Base-by-base conservation (phyloP, 2,113 vertebrate species). In the Tylochromis polylepis region DNA sequence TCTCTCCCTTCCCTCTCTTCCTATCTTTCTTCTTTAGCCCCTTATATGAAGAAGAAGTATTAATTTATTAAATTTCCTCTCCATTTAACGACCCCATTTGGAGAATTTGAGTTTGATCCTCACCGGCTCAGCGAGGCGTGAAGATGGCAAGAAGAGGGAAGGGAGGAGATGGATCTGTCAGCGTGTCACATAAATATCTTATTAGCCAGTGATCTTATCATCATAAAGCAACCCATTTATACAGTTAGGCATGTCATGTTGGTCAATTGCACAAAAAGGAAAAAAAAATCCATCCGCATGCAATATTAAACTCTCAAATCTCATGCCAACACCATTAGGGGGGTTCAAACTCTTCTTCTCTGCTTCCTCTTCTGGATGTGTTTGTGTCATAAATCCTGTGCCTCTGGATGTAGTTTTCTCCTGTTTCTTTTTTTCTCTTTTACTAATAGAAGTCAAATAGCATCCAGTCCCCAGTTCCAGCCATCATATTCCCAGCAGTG, bases 141-240 rank as follows among this genome's bases (percentile, higher is more conserved):
- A 95, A 94, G 93, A 93, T 85, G 91, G 91, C 90, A 92, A 93
- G 65, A 93, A 81, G 89, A 75, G 89, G 85, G 65, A 91, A 87
- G 83, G 89, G 91, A 93, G 89, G 91, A 95, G 94, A 96, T 93
- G 95, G 95, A 97, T 97, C 96, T 96, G 97, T 97, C 97, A 97
- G 95, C 92, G 88, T 97, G 97, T 98, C 97, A 98, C 97, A 97
- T 98, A 98, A 98, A 98, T 98, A 98, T 98, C 97, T 98, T 96
- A 97, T 97, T 97, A 97, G 97, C 96, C 97, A 97, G 96, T 97
- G 97, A 98, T 98, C 97, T 96, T 97, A 98, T 98, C 97, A 96
- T 96, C 97, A 96, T 98, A 97, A 97, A 97, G 97, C 96, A 96
- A 93, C 97, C 97, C 97, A 97, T 98, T 97, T 98, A 97, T 97